Percentiles rank a stretch among this genome's conserved stretches.
Evolutionary conservation across 2,797 vertebrate species (phyloP).

Genomic region (Helostoma temminkii): DNA sequence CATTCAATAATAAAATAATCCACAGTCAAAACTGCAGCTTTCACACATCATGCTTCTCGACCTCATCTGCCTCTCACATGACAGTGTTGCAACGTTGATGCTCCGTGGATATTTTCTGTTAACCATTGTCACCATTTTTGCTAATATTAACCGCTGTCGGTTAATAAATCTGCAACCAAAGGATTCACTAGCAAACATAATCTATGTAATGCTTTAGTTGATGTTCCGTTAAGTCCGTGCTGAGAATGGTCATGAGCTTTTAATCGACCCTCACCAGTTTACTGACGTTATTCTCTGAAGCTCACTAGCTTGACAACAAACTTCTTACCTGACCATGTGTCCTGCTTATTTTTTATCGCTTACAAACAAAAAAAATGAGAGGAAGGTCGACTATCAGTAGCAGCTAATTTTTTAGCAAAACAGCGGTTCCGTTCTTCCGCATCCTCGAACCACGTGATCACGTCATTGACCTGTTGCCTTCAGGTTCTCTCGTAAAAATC

Average conservation of each 20-base stretch:
- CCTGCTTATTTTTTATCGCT: constrained; percentile 12
- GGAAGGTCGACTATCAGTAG: neutral
- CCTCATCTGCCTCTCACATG: constrained; percentile 72
- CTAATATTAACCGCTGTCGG: neutral
- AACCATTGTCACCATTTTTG: neutral
- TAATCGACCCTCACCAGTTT: neutral
- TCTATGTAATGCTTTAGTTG: neutral
- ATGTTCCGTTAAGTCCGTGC: neutral
- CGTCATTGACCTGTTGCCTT: constrained; percentile 27
- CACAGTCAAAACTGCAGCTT: neutral
- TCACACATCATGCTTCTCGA: neutral
- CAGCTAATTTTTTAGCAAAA: constrained; percentile 48
- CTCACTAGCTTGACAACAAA: neutral
- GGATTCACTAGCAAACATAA: neutral
- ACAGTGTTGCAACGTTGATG: constrained; percentile 8
- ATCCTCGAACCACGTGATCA: constrained; percentile 59
- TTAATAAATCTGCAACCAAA: neutral
- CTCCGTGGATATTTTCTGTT: neutral
- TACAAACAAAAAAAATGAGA: neutral
- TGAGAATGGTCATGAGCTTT: neutral
- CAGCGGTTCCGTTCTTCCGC: constrained; percentile 66
- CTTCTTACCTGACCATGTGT: constrained; percentile 82
- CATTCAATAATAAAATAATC: neutral
- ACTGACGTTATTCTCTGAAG: neutral
- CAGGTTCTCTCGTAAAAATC: neutral